phyloP scores from a whole-genome alignment of 2,888 invertebrate genomes.

The Stenodema calcarata region DNA sequence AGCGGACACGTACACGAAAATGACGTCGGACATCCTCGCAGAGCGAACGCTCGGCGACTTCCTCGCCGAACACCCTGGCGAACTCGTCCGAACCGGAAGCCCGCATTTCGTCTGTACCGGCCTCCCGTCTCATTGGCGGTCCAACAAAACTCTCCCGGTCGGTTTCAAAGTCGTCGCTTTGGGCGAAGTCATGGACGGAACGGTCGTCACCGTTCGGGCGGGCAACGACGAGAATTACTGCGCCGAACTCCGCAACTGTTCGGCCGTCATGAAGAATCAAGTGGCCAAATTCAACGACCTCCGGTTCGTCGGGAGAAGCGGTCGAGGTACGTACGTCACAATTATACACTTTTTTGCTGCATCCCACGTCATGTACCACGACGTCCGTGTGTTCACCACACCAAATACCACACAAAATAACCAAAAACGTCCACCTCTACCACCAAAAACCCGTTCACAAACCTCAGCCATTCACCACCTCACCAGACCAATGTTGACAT shows the following conservation, averaged over 20 bases:
- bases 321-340: conserved; percentile 83
- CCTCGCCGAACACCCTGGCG: conserved; percentile 88
- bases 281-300: too few relatives aligned
- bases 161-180: conserved; percentile 96
- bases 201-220: conserved; percentile 91
- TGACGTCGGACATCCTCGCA: conserved; percentile 88
- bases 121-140: conserved; percentile 95
- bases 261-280: conserved; percentile 97
- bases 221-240: conserved; percentile 99
- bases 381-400: too few relatives aligned
- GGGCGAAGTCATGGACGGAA: conserved; percentile 94
- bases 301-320: conserved; percentile 97
- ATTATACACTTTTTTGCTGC: not conserved
- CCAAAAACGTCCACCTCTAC: too few relatives aligned
- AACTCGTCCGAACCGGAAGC: conserved; percentile 88
- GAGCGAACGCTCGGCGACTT: conserved; percentile 87
- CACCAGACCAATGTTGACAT: conserved; percentile 8
- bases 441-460: not conserved
- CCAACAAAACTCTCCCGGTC: conserved; percentile 96
- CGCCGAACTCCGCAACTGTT: conserved; percentile 92
- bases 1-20: conserved; percentile 84
- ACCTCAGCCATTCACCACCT: too few relatives aligned
- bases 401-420: too few relatives aligned
- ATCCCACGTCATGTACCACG: not conserved
- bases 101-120: conserved; percentile 96